Conservation (phyloP, 2,113 vertebrate species). For the Salminus brasiliensis region DNA sequence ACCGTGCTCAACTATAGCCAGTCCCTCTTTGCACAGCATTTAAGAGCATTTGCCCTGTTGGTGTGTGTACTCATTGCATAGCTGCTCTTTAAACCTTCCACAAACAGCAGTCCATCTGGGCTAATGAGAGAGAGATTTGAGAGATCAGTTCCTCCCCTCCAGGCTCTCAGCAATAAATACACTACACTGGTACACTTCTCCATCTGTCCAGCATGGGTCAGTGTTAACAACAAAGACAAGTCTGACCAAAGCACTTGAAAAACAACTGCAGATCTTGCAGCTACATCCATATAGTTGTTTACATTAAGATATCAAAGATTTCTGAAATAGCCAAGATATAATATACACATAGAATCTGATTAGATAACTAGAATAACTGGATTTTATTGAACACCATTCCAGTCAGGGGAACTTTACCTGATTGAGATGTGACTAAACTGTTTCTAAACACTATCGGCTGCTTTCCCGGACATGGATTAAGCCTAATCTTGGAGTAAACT, state of each 20-base stretch:
- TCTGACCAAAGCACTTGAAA: background rate
- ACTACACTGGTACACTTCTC: background rate
- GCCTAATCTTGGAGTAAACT: background rate
- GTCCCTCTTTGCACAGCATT: background rate
- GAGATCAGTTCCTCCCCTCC: background rate
- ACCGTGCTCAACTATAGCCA: background rate
- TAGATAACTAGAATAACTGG: background rate
- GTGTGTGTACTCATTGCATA: background rate
- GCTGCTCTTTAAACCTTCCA: background rate
- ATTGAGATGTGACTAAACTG: background rate
- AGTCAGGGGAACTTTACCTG: background rate
- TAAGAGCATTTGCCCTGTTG: background rate
- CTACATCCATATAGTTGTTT: background rate
- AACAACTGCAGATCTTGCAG: background rate
- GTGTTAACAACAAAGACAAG: background rate
- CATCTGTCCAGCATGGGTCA: constrained; percentile 25
- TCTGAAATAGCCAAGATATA: background rate
- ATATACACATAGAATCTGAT: background rate
- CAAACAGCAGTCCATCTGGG: background rate
- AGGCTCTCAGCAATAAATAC: background rate
- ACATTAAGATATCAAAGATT: background rate
- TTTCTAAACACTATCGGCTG: background rate
- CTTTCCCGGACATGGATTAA: background rate
- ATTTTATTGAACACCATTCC: background rate
- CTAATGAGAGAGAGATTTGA: background rate